Percentiles rank a stretch among this genome's conserved stretches.
These are phyloP conservation scores for Galleria mellonella DNA, from an alignment of 1,140 invertebrate species.

Conservation along the genomic window DNA sequence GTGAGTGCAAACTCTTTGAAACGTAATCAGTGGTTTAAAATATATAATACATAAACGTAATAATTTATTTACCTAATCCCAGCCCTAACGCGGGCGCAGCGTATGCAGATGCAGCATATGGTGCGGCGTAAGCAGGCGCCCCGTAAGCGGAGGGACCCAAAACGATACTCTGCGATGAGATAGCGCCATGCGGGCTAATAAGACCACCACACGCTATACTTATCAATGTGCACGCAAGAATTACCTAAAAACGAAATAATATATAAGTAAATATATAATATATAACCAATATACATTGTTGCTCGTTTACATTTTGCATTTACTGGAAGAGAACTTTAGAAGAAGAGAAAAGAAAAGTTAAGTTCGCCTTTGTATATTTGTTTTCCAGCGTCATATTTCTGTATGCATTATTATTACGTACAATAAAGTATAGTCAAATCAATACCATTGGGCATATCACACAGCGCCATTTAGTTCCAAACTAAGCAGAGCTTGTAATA, in stretches of 20 bases:
- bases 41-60: conserved; percentile 6
- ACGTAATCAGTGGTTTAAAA: background rate
- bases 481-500: no score
- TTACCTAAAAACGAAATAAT: conserved; percentile 25
- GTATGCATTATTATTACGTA: no score
- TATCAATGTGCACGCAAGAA: conserved; percentile 40
- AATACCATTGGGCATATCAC: no score
- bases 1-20: background rate
- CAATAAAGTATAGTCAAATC: no score
- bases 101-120: conserved; percentile 16
- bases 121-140: conserved; percentile 12
- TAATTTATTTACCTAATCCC: conserved; percentile 41
- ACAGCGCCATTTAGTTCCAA: no score
- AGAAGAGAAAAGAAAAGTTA: no score
- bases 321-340: no score
- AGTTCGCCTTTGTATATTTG: no score
- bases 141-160: conserved; percentile 39
- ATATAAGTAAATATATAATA: no score
- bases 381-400: no score
- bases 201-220: conserved; percentile 42
- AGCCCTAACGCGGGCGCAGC: conserved; percentile 25
- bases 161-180: conserved; percentile 54
- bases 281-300: no score
- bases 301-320: background rate
- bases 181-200: conserved; percentile 45